These are phyloP conservation scores for Lethocerus indicus DNA, from an alignment of 1,140 invertebrate species.

Conservation along the genomic window DNA sequence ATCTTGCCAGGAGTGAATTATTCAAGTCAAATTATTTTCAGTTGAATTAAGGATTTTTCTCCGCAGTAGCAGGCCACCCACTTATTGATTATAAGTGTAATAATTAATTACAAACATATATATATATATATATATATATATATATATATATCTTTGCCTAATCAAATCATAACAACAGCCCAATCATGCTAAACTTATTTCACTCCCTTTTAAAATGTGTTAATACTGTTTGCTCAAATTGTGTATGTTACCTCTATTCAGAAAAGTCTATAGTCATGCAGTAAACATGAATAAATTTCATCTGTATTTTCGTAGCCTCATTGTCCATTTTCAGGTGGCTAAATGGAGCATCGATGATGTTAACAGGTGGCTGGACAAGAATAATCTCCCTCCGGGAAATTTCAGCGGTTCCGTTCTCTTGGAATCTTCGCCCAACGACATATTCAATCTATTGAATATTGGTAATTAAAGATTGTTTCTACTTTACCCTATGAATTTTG, in stretches of 20 bases:
- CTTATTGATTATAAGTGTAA: too few species aligned
- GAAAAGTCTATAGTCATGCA: too few species aligned
- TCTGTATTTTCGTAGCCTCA: background rate
- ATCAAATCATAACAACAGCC: too few species aligned
- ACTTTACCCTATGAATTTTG: background rate
- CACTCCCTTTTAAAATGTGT: too few species aligned
- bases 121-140: background rate
- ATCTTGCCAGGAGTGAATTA: background rate
- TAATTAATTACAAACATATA: background rate
- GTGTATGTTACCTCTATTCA: too few species aligned
- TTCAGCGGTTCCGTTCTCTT: too few species aligned
- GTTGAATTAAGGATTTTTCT: background rate
- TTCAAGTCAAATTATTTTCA: background rate
- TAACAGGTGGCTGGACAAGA: slow-evolving; percentile 3
- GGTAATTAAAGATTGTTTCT: background rate
- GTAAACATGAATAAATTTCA: too few species aligned
- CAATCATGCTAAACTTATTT: too few species aligned
- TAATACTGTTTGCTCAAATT: too few species aligned
- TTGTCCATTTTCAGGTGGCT: slow-evolving; percentile 1
- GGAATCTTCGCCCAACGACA: too few species aligned
- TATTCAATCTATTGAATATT: background rate
- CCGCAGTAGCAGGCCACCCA: too few species aligned
- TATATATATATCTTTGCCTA: too few species aligned
- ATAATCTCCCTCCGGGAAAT: slow-evolving; percentile 4
- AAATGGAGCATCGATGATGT: slow-evolving; percentile 5